Percentiles rank a stretch among this genome's conserved stretches.
Evolutionary conservation across 2,113 vertebrate species (phyloP).

Genomic region (Clarias gariepinus): DNA sequence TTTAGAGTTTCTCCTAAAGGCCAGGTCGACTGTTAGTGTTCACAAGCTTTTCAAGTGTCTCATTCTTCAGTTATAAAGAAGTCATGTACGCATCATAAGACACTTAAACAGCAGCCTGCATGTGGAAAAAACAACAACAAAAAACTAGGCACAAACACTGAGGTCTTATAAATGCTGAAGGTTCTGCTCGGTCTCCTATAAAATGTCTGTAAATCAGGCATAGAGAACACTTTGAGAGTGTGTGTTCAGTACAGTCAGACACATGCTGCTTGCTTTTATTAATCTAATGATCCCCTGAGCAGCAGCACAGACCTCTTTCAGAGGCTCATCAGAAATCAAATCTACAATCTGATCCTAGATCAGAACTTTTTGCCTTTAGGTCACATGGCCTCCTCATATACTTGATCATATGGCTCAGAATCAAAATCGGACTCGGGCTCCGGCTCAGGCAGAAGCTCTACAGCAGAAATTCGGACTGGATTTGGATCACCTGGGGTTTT

Average conservation of each 20-base stretch:
- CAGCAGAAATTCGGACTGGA: slow-evolving; percentile 64
- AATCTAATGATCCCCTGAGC: neutral
- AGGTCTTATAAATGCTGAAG: neutral
- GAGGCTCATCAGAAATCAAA: neutral
- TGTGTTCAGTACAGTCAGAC: neutral
- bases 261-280: neutral
- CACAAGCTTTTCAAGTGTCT: neutral
- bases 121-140: neutral
- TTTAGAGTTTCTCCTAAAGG: neutral
- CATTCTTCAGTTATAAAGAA: neutral
- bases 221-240: neutral
- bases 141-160: neutral
- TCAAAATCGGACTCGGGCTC: neutral
- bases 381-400: slow-evolving; percentile 50
- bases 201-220: neutral
- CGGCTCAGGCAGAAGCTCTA: slow-evolving; percentile 23
- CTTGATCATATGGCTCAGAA: neutral
- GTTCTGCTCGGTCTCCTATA: slow-evolving; percentile 6
- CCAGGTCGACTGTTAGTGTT: neutral
- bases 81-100: neutral
- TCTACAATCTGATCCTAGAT: neutral
- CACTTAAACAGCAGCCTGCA: neutral
- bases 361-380: neutral
- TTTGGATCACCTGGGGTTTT: slow-evolving; percentile 67
- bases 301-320: neutral